Percentiles rank a stretch among this genome's conserved stretches.
Conservation (phyloP, 1,140 invertebrate species). For the Aphelinus atriplicis region DNA sequence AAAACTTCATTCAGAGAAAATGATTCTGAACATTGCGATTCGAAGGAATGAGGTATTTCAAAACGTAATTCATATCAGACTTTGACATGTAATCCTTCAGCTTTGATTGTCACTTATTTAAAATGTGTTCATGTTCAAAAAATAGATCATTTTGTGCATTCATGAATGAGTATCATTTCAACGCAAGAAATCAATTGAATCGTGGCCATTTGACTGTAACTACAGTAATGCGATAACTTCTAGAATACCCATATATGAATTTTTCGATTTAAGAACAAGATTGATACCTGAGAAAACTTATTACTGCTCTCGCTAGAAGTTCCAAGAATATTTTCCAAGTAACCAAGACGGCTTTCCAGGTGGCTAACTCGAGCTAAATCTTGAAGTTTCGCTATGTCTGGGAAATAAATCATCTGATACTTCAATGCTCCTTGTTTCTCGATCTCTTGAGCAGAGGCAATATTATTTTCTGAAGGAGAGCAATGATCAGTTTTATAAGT, state of each 20-base stretch:
- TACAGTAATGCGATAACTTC: no score
- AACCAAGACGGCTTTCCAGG: constrained; percentile 60
- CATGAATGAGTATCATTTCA: background rate
- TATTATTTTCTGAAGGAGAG: constrained; percentile 34
- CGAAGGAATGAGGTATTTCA: no score
- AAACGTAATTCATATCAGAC: no score
- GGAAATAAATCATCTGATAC: constrained; percentile 63
- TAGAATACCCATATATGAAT: no score
- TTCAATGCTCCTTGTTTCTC: constrained; percentile 51
- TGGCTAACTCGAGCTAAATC: constrained; percentile 54
- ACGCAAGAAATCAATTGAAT: no score
- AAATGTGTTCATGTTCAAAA: background rate
- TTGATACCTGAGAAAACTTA: constrained; percentile 56
- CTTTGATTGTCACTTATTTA: no score
- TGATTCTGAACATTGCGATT: no score
- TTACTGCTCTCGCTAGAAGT: constrained; percentile 54
- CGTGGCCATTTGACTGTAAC: no score
- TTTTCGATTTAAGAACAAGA: no score
- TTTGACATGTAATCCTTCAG: no score
- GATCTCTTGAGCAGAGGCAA: constrained; percentile 20
- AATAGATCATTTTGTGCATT: background rate
- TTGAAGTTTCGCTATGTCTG: constrained; percentile 58
- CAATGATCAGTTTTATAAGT: constrained; percentile 28
- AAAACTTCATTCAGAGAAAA: no score
- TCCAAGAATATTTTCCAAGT: constrained; percentile 59